A percentile compares a stretch with the other conserved stretches of the same genome.
phyloP scores from a whole-genome alignment of 2,113 vertebrate genomes.

The Fukomys damarensis region DNA sequence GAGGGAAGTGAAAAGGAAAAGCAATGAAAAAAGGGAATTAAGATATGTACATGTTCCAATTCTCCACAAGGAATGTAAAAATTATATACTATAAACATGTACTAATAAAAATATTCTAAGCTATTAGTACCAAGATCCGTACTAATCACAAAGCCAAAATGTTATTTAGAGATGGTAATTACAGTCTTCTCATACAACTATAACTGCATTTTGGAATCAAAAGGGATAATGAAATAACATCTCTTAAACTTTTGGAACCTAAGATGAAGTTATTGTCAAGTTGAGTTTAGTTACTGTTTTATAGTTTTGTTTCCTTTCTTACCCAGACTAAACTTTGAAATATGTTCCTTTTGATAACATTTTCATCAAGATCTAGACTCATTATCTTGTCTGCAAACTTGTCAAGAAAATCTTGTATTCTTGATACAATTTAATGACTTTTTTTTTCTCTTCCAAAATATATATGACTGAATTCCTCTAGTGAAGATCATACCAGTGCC shows the following conservation, averaged over 20 bases:
- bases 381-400: conserved; percentile 4
- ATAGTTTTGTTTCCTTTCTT: conserved; percentile 13
- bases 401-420: not conserved
- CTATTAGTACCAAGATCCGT: not conserved
- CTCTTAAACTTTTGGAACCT: conserved; percentile 10
- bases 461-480: conserved; percentile 29
- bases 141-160: not conserved
- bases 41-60: not conserved
- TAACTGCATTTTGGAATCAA: conserved; percentile 22
- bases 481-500: not conserved
- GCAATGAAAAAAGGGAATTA: not conserved
- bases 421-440: not conserved
- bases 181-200: not conserved
- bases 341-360: conserved; percentile 14
- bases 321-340: not conserved
- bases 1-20: not conserved
- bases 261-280: conserved; percentile 19
- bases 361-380: not conserved
- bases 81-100: not conserved
- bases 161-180: conserved; percentile 23
- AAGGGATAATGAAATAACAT: not conserved
- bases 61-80: not conserved
- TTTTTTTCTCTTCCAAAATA: not conserved
- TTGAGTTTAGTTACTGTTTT: not conserved
- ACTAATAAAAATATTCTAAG: not conserved